phyloP scores from a whole-genome alignment of 2,113 vertebrate genomes.

The Muntiacus reevesi region DNA sequence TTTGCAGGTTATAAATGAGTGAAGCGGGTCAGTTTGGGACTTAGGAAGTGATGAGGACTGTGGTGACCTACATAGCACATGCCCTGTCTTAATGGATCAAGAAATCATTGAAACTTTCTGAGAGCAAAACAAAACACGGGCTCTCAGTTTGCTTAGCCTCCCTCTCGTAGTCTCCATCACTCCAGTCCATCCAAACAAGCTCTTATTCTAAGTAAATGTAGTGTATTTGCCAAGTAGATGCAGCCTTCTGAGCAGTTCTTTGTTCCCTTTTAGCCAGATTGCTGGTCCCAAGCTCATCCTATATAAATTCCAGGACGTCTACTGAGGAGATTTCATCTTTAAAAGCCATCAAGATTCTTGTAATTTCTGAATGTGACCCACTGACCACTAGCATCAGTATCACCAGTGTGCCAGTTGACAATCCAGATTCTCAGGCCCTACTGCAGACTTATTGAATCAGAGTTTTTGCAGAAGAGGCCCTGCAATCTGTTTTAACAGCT shows the following conservation, averaged over 20 bases:
- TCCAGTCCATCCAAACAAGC: background rate
- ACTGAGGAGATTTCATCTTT: background rate
- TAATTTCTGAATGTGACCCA: background rate
- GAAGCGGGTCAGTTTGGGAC: background rate
- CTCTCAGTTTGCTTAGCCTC: background rate
- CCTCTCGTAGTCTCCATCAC: background rate
- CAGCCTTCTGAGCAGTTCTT: background rate
- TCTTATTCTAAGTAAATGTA: background rate
- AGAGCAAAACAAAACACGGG: background rate
- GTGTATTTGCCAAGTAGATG: background rate
- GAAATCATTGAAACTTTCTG: background rate
- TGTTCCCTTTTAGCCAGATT: background rate
- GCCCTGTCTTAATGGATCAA: background rate
- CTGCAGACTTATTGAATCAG: background rate
- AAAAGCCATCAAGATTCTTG: background rate
- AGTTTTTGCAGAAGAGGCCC: background rate
- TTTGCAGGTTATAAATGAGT: background rate
- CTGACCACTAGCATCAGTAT: background rate
- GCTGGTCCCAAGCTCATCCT: background rate
- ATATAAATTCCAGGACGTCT: background rate
- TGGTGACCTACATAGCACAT: background rate
- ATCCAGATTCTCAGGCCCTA: background rate
- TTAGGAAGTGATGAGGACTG: background rate
- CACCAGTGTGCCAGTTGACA: background rate
- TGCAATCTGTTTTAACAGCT: background rate